Percentiles rank a stretch among this genome's conserved stretches.
Evolutionary conservation across 2,113 vertebrate species (phyloP).

Genomic region (Tympanuchus pallidicinctus): DNA sequence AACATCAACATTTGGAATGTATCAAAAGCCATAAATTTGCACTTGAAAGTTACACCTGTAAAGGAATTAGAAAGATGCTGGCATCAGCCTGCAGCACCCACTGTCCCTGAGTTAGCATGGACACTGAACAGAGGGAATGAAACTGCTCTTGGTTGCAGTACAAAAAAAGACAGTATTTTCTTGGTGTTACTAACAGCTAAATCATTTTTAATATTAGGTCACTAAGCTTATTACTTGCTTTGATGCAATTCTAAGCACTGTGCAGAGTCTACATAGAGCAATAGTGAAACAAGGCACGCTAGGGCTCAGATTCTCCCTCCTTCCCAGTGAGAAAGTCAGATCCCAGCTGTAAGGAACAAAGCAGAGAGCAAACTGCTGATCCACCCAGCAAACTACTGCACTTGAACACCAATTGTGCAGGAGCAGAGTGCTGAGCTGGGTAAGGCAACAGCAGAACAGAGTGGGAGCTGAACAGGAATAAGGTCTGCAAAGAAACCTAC

Average conservation of each 20-base stretch:
- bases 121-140: not conserved
- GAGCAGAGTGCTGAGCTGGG: not conserved
- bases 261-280: not conserved
- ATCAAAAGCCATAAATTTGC: not conserved
- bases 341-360: not conserved
- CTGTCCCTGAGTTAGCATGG: not conserved
- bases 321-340: not conserved
- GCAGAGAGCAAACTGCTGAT: not conserved
- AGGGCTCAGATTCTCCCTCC: not conserved
- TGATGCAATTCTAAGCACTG: not conserved
- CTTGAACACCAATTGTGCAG: accelerated
- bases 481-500: not conserved
- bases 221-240: not conserved
- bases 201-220: not conserved
- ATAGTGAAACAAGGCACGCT: not conserved
- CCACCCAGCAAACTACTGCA: accelerated
- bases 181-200: not conserved
- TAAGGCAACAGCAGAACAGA: not conserved
- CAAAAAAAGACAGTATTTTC: not conserved
- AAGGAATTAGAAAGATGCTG: not conserved
- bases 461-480: not conserved
- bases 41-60: not conserved
- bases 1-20: not conserved
- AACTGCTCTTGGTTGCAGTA: accelerated
- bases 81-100: not conserved